Evolutionary conservation across 2,113 vertebrate species (phyloP).

Genomic region (Tringa solitaria): DNA sequence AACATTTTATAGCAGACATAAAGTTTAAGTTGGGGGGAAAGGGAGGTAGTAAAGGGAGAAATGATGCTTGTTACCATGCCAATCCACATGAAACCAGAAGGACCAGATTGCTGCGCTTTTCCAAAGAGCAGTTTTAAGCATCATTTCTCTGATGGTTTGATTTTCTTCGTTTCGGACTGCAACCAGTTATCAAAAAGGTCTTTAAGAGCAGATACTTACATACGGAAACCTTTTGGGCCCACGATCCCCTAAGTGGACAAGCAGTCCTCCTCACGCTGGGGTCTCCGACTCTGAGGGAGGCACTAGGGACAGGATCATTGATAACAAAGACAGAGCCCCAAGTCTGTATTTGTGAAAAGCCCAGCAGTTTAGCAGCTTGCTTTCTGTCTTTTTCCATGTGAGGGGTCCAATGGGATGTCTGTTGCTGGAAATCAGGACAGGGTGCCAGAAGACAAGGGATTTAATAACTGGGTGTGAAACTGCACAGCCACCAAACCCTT

Average conservation of each 20-base stretch:
- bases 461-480: background rate
- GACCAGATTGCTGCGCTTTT: background rate
- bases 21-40: background rate
- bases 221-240: background rate
- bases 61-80: constrained; percentile 3
- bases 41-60: background rate
- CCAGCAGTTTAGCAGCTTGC: background rate
- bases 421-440: background rate
- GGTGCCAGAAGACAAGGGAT: background rate
- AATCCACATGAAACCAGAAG: constrained; percentile 1
- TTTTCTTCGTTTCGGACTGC: background rate
- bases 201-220: background rate
- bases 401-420: background rate
- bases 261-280: background rate
- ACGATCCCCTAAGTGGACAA: too few relatives aligned
- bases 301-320: background rate
- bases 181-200: background rate
- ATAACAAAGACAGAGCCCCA: background rate
- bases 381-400: background rate
- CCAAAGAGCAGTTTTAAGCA: background rate
- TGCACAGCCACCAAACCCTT: background rate
- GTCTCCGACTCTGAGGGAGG: background rate
- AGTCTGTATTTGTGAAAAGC: background rate
- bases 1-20: background rate
- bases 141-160: background rate